phyloP scores from a whole-genome alignment of 23 tunicate genomes.

The Botrylloides violaceus region DNA sequence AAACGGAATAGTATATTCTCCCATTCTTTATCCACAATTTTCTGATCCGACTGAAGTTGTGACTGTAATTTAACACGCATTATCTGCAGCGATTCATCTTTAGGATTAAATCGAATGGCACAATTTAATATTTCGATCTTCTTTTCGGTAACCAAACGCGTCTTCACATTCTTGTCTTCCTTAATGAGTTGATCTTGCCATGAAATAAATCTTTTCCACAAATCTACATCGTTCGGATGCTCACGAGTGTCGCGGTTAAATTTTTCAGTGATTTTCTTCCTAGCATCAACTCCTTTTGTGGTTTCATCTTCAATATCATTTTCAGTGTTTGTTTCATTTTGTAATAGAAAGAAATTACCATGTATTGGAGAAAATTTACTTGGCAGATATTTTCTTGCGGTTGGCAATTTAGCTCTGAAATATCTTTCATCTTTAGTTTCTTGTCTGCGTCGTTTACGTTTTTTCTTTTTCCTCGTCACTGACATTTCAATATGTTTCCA shows the following conservation, averaged over 20 bases:
- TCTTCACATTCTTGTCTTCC: background rate
- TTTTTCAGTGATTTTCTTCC: constrained; percentile 36
- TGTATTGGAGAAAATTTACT: background rate
- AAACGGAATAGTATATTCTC: constrained; percentile 78
- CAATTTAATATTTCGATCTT: constrained; percentile 65
- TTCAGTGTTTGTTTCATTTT: background rate
- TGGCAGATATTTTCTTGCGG: background rate
- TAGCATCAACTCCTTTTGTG: background rate
- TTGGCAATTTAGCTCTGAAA: background rate
- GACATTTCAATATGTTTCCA: background rate
- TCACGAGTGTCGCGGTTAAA: constrained; percentile 54
- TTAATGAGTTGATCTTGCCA: constrained; percentile 41
- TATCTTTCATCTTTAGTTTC: constrained; percentile 1
- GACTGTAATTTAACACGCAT: constrained; percentile 11
- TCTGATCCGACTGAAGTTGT: constrained; percentile 1
- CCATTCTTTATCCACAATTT: constrained; percentile 65
- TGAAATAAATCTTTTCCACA: constrained; percentile 45
- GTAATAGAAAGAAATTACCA: background rate
- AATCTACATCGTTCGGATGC: constrained; percentile 42
- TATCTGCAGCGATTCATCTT: constrained; percentile 37
- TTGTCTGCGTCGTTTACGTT: background rate
- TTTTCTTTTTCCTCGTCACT: constrained; percentile 16
- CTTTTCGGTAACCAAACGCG: constrained; percentile 35
- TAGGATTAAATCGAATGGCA: constrained; percentile 58
- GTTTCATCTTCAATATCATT: background rate